Conservation (phyloP, 2,113 vertebrate species). For the Saguinus imperator region DNA sequence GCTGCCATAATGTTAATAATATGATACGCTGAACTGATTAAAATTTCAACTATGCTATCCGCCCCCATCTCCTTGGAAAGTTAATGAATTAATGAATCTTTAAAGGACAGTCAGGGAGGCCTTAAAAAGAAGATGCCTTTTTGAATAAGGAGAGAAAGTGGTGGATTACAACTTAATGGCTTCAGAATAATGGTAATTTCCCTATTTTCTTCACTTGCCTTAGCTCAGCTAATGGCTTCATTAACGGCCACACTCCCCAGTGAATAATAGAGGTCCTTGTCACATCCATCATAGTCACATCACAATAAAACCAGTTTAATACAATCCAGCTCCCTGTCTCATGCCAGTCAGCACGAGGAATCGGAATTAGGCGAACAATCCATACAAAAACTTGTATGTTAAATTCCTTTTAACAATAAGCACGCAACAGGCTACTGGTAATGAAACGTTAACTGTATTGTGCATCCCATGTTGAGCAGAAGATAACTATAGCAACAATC, state of each 20-base stretch:
- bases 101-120: conserved; percentile 88
- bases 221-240: conserved; percentile 93
- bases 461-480: conserved; percentile 69
- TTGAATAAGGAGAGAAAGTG: conserved; percentile 88
- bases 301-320: conserved; percentile 90
- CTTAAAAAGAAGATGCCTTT: conserved; percentile 86
- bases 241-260: conserved; percentile 89
- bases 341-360: conserved; percentile 78
- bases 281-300: conserved; percentile 91
- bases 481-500: conserved; percentile 71
- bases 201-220: conserved; percentile 89
- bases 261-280: conserved; percentile 87
- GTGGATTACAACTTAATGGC: conserved; percentile 92
- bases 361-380: conserved; percentile 81
- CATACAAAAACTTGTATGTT: conserved; percentile 77
- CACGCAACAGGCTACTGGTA: conserved; percentile 77
- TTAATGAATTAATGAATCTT: conserved; percentile 94
- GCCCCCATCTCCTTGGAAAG: conserved; percentile 87
- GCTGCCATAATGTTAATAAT: conserved; percentile 83
- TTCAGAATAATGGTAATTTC: conserved; percentile 92
- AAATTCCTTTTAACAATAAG: conserved; percentile 75
- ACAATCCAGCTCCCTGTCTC: conserved; percentile 85
- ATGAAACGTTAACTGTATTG: conserved; percentile 63
- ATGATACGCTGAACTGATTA: conserved; percentile 84
- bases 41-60: conserved; percentile 84